Conservation (phyloP, 2,888 invertebrate species). For the Diplazon laetatorius region DNA sequence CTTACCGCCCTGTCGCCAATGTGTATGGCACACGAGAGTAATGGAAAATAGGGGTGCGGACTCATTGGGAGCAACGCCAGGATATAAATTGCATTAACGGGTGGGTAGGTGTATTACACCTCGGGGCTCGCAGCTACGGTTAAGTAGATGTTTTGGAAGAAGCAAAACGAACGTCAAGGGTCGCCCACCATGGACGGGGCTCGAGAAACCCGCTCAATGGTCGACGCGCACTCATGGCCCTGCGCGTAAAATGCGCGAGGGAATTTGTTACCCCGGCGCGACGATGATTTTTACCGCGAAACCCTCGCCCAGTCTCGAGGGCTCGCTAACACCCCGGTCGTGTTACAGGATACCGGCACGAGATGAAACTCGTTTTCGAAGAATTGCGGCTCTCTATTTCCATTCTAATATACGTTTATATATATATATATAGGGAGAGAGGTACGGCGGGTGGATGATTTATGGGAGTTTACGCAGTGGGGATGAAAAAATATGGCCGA, state of each 20-base stretch:
- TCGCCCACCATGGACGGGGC: slow-evolving; percentile 30
- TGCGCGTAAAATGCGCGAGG: slow-evolving; percentile 63
- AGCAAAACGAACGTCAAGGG: slow-evolving; percentile 46
- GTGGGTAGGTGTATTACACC: slow-evolving; percentile 17
- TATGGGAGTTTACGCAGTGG: slow-evolving; percentile 34
- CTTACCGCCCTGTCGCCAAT: slow-evolving; percentile 49
- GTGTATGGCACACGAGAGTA: neutral
- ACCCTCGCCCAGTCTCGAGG: slow-evolving; percentile 45
- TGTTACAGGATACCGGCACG: slow-evolving; percentile 28
- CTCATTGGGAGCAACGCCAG: slow-evolving; percentile 5
- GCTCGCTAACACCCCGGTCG: slow-evolving; percentile 2
- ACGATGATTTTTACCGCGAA: slow-evolving; percentile 60
- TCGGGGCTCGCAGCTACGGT: slow-evolving; percentile 13
- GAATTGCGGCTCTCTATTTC: neutral
- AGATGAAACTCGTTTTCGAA: slow-evolving; percentile 45
- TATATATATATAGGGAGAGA: slow-evolving; percentile 21
- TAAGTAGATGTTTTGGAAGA: slow-evolving; percentile 65
- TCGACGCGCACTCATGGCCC: slow-evolving; percentile 54
- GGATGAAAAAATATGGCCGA: slow-evolving; percentile 60
- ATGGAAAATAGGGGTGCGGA: slow-evolving; percentile 14
- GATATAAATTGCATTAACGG: slow-evolving; percentile 23
- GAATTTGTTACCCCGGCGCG: slow-evolving; percentile 56
- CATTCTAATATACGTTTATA: neutral
- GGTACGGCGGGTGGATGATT: slow-evolving; percentile 39
- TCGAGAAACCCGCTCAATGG: slow-evolving; percentile 44